Evolutionary conservation across 2,113 vertebrate genomes (phyloP).

Genomic region (Larimichthys polyactis): DNA sequence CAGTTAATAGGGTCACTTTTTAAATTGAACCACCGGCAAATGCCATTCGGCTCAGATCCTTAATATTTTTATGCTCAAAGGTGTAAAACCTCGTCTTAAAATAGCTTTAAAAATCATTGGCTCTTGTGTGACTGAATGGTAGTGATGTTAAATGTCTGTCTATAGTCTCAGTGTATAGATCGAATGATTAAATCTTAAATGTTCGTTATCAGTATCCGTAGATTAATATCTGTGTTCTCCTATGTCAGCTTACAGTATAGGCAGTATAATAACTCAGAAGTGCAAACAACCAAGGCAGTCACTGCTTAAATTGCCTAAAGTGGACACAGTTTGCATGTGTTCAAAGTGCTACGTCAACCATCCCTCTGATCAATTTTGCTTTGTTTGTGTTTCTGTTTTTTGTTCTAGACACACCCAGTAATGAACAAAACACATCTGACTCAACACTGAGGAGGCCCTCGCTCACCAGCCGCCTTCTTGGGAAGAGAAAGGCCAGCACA

Average conservation of each 20-base stretch:
- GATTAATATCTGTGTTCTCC: not conserved
- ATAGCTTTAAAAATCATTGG: not conserved
- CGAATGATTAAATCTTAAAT: too few species aligned
- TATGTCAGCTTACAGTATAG: not conserved
- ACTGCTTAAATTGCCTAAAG: not conserved
- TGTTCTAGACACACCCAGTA: slow-evolving; percentile 45
- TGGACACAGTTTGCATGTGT: not conserved
- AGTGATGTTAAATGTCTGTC: not conserved
- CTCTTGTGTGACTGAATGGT: not conserved
- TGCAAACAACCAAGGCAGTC: not conserved
- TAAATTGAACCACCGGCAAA: too few species aligned
- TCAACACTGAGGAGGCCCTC: slow-evolving; percentile 33
- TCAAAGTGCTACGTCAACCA: not conserved
- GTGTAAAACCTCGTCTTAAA: not conserved
- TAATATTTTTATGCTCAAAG: too few species aligned
- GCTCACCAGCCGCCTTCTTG: slow-evolving; percentile 62
- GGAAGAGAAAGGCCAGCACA: slow-evolving; percentile 75
- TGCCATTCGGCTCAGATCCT: not conserved
- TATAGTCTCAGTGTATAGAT: not conserved
- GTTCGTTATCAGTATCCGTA: not conserved
- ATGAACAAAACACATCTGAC: slow-evolving; percentile 16
- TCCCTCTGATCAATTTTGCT: not conserved
- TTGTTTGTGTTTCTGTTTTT: slow-evolving; percentile 29
- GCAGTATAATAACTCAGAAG: not conserved
- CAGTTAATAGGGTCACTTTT: too few species aligned